Base-by-base conservation (phyloP, 1,140 invertebrate genomes). In the Ceratitis capitata region DNA sequence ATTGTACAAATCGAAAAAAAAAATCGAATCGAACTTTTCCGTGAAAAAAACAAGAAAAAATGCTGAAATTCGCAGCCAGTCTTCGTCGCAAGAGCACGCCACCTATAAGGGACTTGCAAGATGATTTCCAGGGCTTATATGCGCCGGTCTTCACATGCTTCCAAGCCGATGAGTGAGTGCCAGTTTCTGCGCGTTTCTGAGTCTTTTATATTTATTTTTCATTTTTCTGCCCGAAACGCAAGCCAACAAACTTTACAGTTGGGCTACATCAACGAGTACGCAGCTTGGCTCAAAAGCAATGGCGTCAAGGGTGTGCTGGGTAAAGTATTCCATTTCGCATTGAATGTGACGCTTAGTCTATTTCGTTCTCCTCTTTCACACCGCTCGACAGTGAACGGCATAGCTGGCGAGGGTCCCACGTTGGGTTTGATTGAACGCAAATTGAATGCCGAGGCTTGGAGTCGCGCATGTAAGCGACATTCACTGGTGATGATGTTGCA, bases 401-500 rank as follows among this genome's bases (percentile, higher is more conserved):
- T 96, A 2, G 95, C 93, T 56, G 96, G 96, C 3, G 96, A 97
- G 92, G 95, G 96, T 23, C 93, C 95, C 89, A 95, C 95, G 2
- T 92, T 97, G 88, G 94, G 93, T 3, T 92, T 95, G 0, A 87
- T 90, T 0, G 96, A 97, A 89, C 94, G 96, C 86, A 97, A 97
- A 92, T 89, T 92, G 78, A 90, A 95, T 14, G 91, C 94, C 3
- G 95, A 96, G 89, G 93, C 93, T 85, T 97, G 96, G 96, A 92
- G 94, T 1, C 92, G 93, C 56, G 93, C 92, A 0, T 93, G 92
- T 0, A 93, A 94, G 88, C 89, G 89, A 42, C 93, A 92, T 1
- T 93, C 94, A 10, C 93, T 95, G 82, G 94, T 95, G 83, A 91
- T 97, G 10, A 96, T 97, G 93, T 93, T 96, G 45, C 96, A 97